Conservation (phyloP, 2,797 vertebrate species). For the Gallinago stenura region DNA sequence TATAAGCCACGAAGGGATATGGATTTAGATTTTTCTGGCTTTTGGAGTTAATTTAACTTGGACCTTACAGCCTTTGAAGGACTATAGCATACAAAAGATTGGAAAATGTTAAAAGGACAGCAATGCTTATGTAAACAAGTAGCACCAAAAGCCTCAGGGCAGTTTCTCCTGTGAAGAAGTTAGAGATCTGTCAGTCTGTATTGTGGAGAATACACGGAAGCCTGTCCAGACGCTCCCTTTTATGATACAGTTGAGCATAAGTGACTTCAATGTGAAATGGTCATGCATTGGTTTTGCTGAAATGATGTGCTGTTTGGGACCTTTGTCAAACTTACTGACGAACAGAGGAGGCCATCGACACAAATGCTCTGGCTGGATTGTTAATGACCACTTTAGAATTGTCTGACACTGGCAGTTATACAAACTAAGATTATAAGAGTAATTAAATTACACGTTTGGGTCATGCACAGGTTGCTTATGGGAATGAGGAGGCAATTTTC, state of each 20-base stretch:
- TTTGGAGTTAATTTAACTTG: neutral
- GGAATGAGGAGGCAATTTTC: neutral
- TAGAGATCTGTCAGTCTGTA: fast-evolving
- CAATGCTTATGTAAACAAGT: neutral
- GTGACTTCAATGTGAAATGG: neutral
- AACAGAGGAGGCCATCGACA: neutral
- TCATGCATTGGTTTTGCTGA: neutral
- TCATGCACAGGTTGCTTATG: neutral
- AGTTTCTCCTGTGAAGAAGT: neutral
- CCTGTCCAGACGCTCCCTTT: neutral
- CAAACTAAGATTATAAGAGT: neutral
- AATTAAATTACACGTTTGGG: neutral
- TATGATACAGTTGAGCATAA: neutral
- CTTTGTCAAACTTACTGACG: neutral
- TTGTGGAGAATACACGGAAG: neutral
- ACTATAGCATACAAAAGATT: neutral
- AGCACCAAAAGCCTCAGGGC: neutral
- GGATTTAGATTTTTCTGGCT: neutral
- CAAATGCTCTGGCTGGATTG: neutral
- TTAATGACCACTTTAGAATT: neutral
- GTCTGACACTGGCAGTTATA: neutral
- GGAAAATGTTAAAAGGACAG: neutral
- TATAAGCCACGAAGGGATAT: neutral
- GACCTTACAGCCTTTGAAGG: neutral
- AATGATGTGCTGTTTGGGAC: neutral